These are phyloP conservation scores for Cephus cinctus DNA, from an alignment of 1,140 invertebrate species.

Conservation along the genomic window DNA sequence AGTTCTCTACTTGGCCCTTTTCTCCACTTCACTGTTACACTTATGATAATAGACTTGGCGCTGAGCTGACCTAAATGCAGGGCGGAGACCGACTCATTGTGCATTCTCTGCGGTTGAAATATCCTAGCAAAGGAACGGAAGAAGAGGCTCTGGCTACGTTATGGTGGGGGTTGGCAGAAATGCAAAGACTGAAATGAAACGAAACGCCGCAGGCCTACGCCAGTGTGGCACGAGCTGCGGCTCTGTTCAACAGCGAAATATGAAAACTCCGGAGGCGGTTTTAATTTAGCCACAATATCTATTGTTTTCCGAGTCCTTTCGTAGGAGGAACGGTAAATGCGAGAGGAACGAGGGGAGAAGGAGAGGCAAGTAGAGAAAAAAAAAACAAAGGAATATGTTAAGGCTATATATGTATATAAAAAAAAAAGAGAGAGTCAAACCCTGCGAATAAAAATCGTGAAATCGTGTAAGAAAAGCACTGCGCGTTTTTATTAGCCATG, in stretches of 20 bases:
- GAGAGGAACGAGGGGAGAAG: constrained; percentile 11
- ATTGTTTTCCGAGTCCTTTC: constrained; percentile 46
- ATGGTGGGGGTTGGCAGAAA: constrained; percentile 14
- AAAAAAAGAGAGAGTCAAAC: too few relatives aligned
- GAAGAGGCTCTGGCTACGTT: constrained; percentile 8
- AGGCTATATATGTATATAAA: too few relatives aligned
- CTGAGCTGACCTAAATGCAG: constrained; percentile 24
- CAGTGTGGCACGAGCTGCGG: constrained; percentile 17
- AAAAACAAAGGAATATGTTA: background rate
- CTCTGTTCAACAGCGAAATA: constrained; percentile 47
- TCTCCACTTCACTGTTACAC: constrained; percentile 14
- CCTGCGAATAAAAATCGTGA: too few relatives aligned
- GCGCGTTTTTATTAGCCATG: constrained; percentile 10
- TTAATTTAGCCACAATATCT: constrained; percentile 56
- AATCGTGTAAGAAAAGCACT: constrained; percentile 1
- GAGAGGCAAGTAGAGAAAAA: constrained; percentile 8
- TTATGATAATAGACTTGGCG: constrained; percentile 16
- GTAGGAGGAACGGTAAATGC: constrained; percentile 37
- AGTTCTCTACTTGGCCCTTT: constrained; percentile 16
- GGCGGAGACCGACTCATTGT: constrained; percentile 26
- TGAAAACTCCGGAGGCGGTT: constrained; percentile 55
- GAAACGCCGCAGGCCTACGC: constrained; percentile 39
- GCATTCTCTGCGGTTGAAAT: constrained; percentile 1
- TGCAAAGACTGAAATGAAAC: constrained; percentile 48
- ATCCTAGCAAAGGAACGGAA: constrained; percentile 1